A percentile compares a stretch with the other conserved stretches of the same genome.
Evolutionary conservation across 2,113 vertebrate genomes (phyloP).

Genomic region (Nerophis lumbriciformis): DNA sequence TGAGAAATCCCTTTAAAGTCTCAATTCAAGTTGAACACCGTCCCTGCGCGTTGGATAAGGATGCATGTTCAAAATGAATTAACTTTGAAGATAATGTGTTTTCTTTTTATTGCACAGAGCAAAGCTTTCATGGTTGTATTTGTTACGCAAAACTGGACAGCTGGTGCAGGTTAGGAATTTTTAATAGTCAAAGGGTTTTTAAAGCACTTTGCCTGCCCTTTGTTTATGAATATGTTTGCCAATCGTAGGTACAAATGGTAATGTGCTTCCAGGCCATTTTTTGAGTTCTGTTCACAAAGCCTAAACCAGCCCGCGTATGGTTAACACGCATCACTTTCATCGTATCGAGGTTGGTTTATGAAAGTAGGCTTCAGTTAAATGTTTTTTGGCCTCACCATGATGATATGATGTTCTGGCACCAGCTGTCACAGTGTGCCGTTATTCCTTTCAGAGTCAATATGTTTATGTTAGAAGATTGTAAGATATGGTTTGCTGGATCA

Average conservation of each 20-base stretch:
- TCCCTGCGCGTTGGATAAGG: slow-evolving; percentile 8
- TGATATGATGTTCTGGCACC: slow-evolving; percentile 19
- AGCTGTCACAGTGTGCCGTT: slow-evolving; percentile 42
- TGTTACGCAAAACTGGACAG: slow-evolving; percentile 33
- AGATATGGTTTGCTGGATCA: slow-evolving; percentile 43
- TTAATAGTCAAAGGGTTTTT: slow-evolving; percentile 11
- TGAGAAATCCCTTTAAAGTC: too few species aligned
- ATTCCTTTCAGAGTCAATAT: slow-evolving; percentile 4
- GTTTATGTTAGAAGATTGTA: slow-evolving; percentile 34
- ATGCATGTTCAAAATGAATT: slow-evolving; percentile 30
- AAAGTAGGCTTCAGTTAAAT: slow-evolving; percentile 16
- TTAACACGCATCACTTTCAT: slow-evolving; percentile 1
- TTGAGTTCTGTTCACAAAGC: slow-evolving; percentile 27
- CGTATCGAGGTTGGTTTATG: slow-evolving; percentile 6
- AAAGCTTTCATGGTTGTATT: slow-evolving; percentile 23
- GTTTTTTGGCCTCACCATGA: slow-evolving; percentile 1
- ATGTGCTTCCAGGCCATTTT: slow-evolving; percentile 37
- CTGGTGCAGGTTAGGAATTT: slow-evolving; percentile 20
- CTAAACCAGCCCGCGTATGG: slow-evolving; percentile 13
- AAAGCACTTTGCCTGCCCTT: slow-evolving; percentile 37
- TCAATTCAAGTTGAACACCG: not conserved
- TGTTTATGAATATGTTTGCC: slow-evolving; percentile 39
- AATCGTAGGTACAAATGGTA: slow-evolving; percentile 19
- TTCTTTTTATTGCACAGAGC: slow-evolving; percentile 17
- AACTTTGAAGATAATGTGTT: slow-evolving; percentile 14